Evolutionary conservation across 2,888 invertebrate species (phyloP).

Genomic region (Sesia apiformis): DNA sequence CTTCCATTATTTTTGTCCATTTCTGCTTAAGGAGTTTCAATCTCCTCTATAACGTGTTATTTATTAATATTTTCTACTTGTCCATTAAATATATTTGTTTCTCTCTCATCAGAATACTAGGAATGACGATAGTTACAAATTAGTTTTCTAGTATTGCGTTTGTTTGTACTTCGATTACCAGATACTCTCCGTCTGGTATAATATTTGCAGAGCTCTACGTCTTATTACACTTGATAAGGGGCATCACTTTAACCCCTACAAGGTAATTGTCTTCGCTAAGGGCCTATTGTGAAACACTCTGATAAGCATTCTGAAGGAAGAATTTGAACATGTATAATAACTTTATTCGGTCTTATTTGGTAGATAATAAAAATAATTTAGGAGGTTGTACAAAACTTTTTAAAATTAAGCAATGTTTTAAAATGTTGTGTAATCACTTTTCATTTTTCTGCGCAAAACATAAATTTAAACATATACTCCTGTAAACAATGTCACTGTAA

Average conservation of each 20-base stretch:
- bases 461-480: too few relatives aligned
- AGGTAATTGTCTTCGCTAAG: neutral
- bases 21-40: neutral
- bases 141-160: constrained; percentile 20
- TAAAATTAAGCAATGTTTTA: too few relatives aligned
- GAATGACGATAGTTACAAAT: constrained; percentile 16
- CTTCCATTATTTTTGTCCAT: neutral
- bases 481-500: too few relatives aligned
- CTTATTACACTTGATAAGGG: neutral
- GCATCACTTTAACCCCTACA: neutral
- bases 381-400: too few relatives aligned
- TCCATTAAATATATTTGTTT: constrained; percentile 2
- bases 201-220: constrained; percentile 1
- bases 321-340: too few relatives aligned
- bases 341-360: too few relatives aligned
- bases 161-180: constrained; percentile 20
- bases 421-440: too few relatives aligned
- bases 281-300: neutral
- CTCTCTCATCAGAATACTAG: constrained; percentile 7
- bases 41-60: neutral
- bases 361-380: too few relatives aligned
- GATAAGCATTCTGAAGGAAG: too few relatives aligned
- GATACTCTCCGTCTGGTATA: neutral
- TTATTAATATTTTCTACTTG: neutral
- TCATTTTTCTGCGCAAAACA: too few relatives aligned